A percentile compares a stretch with the other conserved stretches of the same genome.
Evolutionary conservation across 2,113 vertebrate species (phyloP).

Genomic region (Phoenicopterus ruber): DNA sequence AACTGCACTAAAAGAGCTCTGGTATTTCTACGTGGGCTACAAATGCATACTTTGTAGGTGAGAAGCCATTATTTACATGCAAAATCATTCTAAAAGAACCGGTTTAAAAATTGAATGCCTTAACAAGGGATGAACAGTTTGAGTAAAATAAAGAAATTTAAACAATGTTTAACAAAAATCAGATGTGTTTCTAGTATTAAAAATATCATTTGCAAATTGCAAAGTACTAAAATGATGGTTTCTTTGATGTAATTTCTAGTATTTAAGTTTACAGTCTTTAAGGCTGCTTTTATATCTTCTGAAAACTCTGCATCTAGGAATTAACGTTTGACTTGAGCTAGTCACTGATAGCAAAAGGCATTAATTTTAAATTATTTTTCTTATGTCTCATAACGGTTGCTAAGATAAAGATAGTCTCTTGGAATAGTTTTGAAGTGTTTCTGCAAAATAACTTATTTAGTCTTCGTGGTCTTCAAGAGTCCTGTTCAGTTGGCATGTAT

Average conservation of each 20-base stretch:
- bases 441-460: background rate
- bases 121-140: background rate
- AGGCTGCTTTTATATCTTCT: background rate
- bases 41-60: background rate
- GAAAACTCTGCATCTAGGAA: background rate
- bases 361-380: background rate
- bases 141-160: background rate
- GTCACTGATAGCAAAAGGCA: background rate
- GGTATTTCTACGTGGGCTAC: background rate
- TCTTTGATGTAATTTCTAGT: background rate
- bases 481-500: background rate
- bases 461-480: background rate
- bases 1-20: background rate
- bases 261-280: background rate
- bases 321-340: background rate
- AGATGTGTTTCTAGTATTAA: background rate
- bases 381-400: background rate
- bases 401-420: background rate
- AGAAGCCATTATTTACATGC: background rate
- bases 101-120: background rate
- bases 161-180: background rate
- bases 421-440: background rate
- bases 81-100: background rate
- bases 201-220: background rate
- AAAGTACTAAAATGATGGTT: background rate